Evolutionary conservation across 2,888 invertebrate genomes (phyloP).

Genomic region (Drosophila bunnanda): DNA sequence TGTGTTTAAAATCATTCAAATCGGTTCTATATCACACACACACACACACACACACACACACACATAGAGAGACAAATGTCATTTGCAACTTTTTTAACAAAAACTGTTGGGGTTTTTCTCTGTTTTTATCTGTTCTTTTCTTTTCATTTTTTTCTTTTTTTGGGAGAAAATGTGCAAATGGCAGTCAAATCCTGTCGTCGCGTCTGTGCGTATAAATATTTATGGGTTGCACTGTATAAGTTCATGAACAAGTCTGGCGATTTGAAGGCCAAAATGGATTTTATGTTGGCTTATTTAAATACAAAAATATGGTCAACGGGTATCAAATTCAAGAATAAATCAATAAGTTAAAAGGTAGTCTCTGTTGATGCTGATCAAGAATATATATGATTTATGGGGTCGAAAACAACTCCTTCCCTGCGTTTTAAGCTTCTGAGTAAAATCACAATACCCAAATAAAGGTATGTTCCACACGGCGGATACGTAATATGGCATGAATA

Average conservation of each 20-base stretch:
- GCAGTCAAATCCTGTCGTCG: conserved; percentile 36
- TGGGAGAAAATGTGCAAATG: conserved; percentile 40
- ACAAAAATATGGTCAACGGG: neutral
- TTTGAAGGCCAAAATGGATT: conserved; percentile 7
- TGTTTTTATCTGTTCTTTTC: neutral
- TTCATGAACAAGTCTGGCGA: conserved; percentile 25
- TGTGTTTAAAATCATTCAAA: conserved; percentile 67
- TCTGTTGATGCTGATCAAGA: too few species aligned
- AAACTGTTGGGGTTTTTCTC: conserved; percentile 13
- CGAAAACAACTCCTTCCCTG: too few species aligned
- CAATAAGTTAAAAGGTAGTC: neutral
- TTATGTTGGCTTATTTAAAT: neutral
- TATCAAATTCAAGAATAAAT: neutral
- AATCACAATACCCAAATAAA: too few species aligned
- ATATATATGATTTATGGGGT: too few species aligned
- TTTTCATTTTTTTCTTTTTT: conserved; percentile 14
- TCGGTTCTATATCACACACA: conserved; percentile 31
- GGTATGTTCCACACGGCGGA: too few species aligned
- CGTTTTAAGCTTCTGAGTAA: too few species aligned
- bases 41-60: neutral
- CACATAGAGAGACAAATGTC: neutral
- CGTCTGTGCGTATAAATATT: conserved; percentile 37
- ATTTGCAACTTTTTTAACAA: conserved; percentile 38
- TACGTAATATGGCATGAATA: too few species aligned
- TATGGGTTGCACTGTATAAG: conserved; percentile 21